Evolutionary conservation across 35 echinoderm and acorn worm species (phyloP).

Genomic region (Stichopus chloronotus): DNA sequence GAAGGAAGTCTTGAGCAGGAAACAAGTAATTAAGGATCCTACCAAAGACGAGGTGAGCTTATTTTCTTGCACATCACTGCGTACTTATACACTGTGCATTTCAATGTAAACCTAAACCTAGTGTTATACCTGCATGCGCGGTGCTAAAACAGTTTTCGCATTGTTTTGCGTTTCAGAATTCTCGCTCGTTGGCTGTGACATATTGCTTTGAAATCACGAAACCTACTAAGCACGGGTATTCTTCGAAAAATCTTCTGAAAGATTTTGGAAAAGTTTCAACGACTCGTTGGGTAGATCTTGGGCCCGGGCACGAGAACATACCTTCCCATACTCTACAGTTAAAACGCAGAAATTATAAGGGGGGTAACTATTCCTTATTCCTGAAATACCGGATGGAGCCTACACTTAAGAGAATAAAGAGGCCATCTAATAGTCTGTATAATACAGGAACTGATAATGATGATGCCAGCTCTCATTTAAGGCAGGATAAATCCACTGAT

Average conservation of each 20-base stretch:
- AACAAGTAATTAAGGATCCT: background rate
- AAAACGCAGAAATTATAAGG: background rate
- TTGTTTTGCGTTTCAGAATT: background rate
- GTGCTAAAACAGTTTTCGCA: background rate
- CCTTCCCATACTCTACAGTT: background rate
- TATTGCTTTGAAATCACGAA: background rate
- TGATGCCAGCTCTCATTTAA: background rate
- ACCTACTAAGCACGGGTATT: background rate
- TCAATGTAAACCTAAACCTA: too few species aligned
- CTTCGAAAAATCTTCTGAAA: conserved; percentile 11
- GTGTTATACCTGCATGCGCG: too few species aligned
- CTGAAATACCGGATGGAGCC: background rate
- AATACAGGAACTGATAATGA: conserved; percentile 14
- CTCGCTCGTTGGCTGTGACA: background rate
- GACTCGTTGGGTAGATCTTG: background rate
- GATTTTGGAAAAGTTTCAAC: conserved; percentile 10
- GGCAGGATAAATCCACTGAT: background rate
- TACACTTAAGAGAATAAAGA: background rate
- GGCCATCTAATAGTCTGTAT: conserved; percentile 10
- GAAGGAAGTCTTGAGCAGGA: background rate
- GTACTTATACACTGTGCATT: too few species aligned
- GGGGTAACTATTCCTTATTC: background rate
- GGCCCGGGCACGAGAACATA: background rate
- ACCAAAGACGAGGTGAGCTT: background rate
- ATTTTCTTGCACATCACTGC: too few species aligned